Conservation (phyloP, 2,113 vertebrate genomes). For the Thalassarche chlororhynchos region DNA sequence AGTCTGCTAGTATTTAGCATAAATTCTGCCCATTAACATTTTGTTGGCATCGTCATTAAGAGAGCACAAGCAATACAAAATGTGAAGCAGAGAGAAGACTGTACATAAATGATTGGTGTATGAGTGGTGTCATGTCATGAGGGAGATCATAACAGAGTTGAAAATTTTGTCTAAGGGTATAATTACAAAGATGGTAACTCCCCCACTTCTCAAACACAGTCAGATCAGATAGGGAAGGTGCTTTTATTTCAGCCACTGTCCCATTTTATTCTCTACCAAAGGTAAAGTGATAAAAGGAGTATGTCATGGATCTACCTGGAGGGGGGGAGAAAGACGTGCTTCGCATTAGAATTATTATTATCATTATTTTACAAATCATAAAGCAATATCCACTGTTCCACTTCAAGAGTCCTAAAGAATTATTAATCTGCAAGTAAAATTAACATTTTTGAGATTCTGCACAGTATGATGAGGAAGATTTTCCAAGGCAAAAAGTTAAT, state of each 20-base stretch:
- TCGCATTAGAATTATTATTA: not conserved
- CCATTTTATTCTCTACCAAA: not conserved
- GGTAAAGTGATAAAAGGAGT: not conserved
- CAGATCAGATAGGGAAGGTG: not conserved
- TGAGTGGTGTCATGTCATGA: not conserved
- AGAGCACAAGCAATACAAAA: not conserved
- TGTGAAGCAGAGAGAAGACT: not conserved
- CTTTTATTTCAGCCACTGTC: not conserved
- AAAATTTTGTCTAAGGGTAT: not conserved
- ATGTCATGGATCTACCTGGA: not conserved
- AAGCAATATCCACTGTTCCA: not conserved
- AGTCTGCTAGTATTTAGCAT: not conserved
- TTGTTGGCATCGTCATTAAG: not conserved
- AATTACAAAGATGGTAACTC: not conserved
- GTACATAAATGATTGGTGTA: not conserved
- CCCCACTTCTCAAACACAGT: not conserved
- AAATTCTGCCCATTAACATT: not conserved
- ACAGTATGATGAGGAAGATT: not conserved
- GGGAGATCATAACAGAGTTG: not conserved
- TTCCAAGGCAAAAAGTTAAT: not conserved
- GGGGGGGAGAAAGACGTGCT: accelerated
- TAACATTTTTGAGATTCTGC: not conserved
- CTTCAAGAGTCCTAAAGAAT: not conserved
- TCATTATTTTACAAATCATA: not conserved
- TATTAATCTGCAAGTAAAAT: not conserved